A percentile compares a stretch with the other conserved stretches of the same genome.
These are phyloP conservation scores for Sitophilus oryzae DNA, from an alignment of 1,140 invertebrate species.

Conservation along the genomic window DNA sequence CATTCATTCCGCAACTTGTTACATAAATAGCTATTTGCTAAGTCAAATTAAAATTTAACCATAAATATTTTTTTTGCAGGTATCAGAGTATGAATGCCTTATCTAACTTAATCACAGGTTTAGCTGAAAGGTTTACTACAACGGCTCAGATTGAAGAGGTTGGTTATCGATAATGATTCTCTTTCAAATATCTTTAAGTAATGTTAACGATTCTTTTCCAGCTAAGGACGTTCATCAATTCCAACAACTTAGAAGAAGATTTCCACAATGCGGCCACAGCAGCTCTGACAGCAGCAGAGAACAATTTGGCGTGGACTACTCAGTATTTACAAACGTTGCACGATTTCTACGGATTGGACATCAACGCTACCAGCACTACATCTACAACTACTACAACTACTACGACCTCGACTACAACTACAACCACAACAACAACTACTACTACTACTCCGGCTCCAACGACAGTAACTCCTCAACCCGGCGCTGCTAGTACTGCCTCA, in stretches of 20 bases:
- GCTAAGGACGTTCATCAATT: conserved; percentile 16
- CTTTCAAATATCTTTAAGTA: background rate
- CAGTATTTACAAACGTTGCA: conserved; percentile 10
- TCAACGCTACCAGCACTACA: background rate
- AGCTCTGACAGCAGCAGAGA: conserved; percentile 15
- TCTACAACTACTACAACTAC: background rate
- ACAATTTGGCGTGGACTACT: conserved; percentile 13
- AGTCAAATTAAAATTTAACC: background rate
- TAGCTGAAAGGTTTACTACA: conserved; percentile 24
- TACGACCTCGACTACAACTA: background rate
- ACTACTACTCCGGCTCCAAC: background rate
- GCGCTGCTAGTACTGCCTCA: background rate
- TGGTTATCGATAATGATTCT: background rate
- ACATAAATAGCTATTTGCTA: no score
- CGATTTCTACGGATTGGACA: conserved; percentile 1
- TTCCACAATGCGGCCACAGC: conserved; percentile 6
- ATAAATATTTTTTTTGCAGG: background rate
- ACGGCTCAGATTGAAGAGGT: conserved; percentile 12
- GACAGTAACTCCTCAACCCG: background rate
- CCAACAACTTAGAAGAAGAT: conserved; percentile 12
- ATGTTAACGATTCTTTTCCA: conserved; percentile 7
- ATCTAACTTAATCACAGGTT: conserved; percentile 14
- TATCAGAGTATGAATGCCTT: conserved; percentile 24
- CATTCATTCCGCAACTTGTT: no score
- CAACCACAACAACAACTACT: background rate